These are phyloP conservation scores for Mythimna lalbum DNA, from an alignment of 2,888 invertebrate genomes.

Conservation along the genomic window DNA sequence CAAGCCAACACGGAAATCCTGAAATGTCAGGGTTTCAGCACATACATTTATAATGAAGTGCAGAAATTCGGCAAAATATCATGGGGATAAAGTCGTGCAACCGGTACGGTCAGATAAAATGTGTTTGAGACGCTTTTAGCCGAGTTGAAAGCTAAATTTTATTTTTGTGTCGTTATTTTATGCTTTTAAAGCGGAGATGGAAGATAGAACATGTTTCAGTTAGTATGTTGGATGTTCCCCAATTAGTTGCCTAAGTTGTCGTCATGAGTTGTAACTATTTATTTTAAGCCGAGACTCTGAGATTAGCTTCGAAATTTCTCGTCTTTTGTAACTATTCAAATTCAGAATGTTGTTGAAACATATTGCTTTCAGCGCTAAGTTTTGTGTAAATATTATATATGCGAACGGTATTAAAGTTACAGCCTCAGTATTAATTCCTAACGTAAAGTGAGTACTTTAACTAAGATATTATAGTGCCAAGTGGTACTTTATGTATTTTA, in stretches of 20 bases:
- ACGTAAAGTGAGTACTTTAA: conserved; percentile 1
- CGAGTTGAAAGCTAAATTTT: conserved; percentile 29
- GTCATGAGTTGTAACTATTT: not conserved
- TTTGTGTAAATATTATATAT: not conserved
- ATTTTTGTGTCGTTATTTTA: conserved; percentile 23
- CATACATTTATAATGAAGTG: conserved; percentile 70
- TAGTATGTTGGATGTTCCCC: not conserved
- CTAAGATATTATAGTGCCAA: not conserved
- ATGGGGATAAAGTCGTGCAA: conserved; percentile 35
- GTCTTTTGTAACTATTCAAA: conserved; percentile 1
- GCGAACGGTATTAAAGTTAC: not conserved
- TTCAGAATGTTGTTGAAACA: conserved; percentile 10
- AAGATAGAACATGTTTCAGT: conserved; percentile 7
- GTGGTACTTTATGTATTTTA: conserved; percentile 3
- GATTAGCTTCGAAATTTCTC: conserved; percentile 10
- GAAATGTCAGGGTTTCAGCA: conserved; percentile 51
- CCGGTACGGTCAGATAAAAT: conserved; percentile 42
- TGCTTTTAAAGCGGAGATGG: conserved; percentile 20
- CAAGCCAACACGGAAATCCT: conserved; percentile 51
- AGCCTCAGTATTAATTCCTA: conserved; percentile 19
- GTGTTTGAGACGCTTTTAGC: conserved; percentile 50
- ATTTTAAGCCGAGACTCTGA: conserved; percentile 3
- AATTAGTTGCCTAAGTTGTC: conserved; percentile 13
- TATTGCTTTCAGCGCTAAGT: not conserved
- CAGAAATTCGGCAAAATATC: conserved; percentile 63